Evolutionary conservation across 2,797 vertebrate species (phyloP), one percentile per base, ranked within the genome.

Genomic region (Acanthurus leucopareius): DNA sequence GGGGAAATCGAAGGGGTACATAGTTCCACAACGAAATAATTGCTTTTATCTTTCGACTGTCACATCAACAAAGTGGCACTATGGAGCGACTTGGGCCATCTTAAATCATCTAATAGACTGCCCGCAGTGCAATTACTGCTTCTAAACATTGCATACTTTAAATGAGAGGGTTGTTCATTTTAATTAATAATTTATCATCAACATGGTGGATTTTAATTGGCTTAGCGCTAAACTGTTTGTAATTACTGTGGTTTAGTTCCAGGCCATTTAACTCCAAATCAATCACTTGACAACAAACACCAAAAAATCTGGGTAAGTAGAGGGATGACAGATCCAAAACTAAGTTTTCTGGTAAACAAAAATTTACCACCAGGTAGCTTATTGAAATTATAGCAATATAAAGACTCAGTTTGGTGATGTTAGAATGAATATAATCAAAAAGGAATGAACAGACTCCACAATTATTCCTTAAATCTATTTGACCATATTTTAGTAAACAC

Each of bases 181-280:
- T 59, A 80, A 85, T 84, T 76, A 77, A 87, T 85, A 70, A 86
- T 89, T 71, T 47, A 81, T 85, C 74, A 88, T 87, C 52, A 75
- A 75, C 54, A 69, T 53, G 28, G 52, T 64, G 58, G 69, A 82
- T 75, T 92, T 89, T 67, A 84, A 90, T 75, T 81, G 66, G 57
- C 71, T 86, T 65, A 69, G 53, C 2, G 2, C 45, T 81, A 85
- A 91, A 88, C 61, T 61, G 73, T 79, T 85, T 79, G 62, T 82
- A 86, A 91, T 89, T 77, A 88, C 77, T 78, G 44, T 64, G 65
- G 76, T 81, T 75, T 22, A 80, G 69, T 80, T 86, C 56, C 57
- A 69, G 22, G 61, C 47, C 87, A 57, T 83, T 86, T 68, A 80
- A 63, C 68, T 63, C 28, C 10, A 62, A 73, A 88, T 87, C 69